Evolutionary conservation across 2,888 invertebrate species (phyloP).

Genomic region (Philaethria dido): DNA sequence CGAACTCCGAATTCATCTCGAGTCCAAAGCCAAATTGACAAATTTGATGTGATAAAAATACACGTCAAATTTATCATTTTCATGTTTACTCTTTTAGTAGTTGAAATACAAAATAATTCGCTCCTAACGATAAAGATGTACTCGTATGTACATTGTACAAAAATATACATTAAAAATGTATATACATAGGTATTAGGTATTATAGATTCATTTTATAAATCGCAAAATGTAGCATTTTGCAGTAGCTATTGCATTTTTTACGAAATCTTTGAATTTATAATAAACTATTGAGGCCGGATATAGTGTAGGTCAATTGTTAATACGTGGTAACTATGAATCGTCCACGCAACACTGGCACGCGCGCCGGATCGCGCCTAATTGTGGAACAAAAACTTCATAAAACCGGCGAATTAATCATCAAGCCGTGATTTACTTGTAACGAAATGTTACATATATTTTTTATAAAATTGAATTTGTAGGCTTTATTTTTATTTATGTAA

Average conservation of each 20-base stretch:
- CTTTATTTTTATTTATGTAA: background rate
- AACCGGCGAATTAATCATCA: conserved; percentile 76
- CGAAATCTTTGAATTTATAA: conserved; percentile 66
- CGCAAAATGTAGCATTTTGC: background rate
- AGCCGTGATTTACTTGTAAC: conserved; percentile 55
- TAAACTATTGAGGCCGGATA: conserved; percentile 68
- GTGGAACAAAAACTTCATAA: conserved; percentile 77
- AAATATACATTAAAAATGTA: no score
- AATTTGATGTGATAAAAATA: no score
- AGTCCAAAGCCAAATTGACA: no score
- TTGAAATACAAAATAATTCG: no score
- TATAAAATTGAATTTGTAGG: background rate
- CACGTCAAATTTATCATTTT: no score
- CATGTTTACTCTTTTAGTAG: no score
- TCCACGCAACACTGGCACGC: conserved; percentile 69
- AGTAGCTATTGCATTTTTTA: conserved; percentile 7
- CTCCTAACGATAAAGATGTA: no score
- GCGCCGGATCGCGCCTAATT: conserved; percentile 65
- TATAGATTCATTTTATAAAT: background rate
- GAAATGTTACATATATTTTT: conserved; percentile 61
- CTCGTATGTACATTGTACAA: no score
- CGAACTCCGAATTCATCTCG: no score
- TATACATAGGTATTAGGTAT: no score
- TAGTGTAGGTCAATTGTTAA: conserved; percentile 63
- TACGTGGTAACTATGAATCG: conserved; percentile 57